A percentile compares a stretch with the other conserved stretches of the same genome.
These are phyloP conservation scores for Lissonota sp. DNA, from an alignment of 2,888 invertebrate species.

Conservation along the genomic window DNA sequence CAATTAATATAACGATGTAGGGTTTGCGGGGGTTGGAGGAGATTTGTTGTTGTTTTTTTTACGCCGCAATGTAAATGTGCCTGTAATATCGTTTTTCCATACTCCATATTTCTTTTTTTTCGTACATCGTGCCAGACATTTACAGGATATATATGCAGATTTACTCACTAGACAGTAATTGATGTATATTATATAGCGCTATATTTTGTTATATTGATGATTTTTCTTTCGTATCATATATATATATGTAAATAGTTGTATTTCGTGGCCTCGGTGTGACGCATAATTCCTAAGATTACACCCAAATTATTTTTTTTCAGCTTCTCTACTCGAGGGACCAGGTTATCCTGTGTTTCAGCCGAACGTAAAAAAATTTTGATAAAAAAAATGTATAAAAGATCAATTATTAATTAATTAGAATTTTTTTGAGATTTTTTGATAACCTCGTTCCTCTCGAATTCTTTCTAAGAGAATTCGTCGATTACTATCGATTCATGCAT, in stretches of 20 bases:
- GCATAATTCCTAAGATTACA: constrained; percentile 46
- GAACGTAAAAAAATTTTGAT: background rate
- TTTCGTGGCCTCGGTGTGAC: constrained; percentile 79
- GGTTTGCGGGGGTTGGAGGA: constrained; percentile 18
- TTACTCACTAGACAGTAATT: constrained; percentile 6
- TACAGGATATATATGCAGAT: constrained; percentile 20
- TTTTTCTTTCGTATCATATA: constrained; percentile 12
- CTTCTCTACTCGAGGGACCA: constrained; percentile 31
- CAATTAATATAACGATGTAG: background rate
- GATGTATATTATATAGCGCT: background rate
- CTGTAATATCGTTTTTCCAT: constrained; percentile 37
- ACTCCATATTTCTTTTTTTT: constrained; percentile 2
- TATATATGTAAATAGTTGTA: constrained; percentile 19
- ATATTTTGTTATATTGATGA: constrained; percentile 17
- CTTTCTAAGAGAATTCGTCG: constrained; percentile 14
- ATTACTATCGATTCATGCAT: constrained; percentile 19
- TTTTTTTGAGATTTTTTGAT: background rate
- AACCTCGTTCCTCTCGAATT: constrained; percentile 46
- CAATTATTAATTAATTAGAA: background rate
- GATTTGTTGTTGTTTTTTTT: background rate
- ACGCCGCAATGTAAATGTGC: constrained; percentile 8
- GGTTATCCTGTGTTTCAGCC: background rate
- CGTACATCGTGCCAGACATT: constrained; percentile 38
- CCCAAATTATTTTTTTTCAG: constrained; percentile 22
- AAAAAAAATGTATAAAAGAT: constrained; percentile 2